phyloP scores from a whole-genome alignment of 2,888 invertebrate genomes.

The Mactromeris polynyma region DNA sequence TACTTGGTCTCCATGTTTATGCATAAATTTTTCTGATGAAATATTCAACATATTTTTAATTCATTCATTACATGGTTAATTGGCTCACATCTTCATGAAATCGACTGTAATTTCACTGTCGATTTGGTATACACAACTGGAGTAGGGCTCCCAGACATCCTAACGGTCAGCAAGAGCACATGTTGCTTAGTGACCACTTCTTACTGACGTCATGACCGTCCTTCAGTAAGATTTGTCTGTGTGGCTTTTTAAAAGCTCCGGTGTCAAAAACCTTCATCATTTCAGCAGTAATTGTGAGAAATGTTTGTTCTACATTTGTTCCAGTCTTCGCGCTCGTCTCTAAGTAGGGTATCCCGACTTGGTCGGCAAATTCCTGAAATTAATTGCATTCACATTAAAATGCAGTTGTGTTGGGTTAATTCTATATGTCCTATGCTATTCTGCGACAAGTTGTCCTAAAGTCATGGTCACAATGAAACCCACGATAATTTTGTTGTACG shows the following conservation, averaged over 20 bases:
- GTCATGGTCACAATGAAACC: too few species aligned
- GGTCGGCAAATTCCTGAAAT: conserved; percentile 64
- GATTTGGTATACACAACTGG: not conserved
- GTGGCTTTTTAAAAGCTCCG: conserved; percentile 42
- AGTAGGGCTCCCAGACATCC: not conserved
- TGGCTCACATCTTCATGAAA: not conserved
- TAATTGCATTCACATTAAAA: not conserved
- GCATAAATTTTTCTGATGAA: too few species aligned
- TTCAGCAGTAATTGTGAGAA: conserved; percentile 99
- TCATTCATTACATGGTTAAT: too few species aligned
- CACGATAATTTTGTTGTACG: too few species aligned
- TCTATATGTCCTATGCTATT: too few species aligned
- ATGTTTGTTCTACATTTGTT: conserved; percentile 94
- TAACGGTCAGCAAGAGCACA: conserved; percentile 32
- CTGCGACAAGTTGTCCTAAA: too few species aligned
- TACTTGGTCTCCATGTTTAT: too few species aligned
- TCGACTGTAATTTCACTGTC: conserved; percentile 18
- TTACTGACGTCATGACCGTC: conserved; percentile 4
- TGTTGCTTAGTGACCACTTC: conserved; percentile 33
- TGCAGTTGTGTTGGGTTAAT: too few species aligned
- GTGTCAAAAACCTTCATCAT: conserved; percentile 88
- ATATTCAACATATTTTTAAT: too few species aligned
- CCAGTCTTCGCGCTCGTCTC: conserved; percentile 71
- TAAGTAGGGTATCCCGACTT: conserved; percentile 58
- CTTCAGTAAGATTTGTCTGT: not conserved